A percentile compares a stretch with the other conserved stretches of the same genome.
Conservation (phyloP, 1,140 invertebrate species). For the Kradibia gibbosae region DNA sequence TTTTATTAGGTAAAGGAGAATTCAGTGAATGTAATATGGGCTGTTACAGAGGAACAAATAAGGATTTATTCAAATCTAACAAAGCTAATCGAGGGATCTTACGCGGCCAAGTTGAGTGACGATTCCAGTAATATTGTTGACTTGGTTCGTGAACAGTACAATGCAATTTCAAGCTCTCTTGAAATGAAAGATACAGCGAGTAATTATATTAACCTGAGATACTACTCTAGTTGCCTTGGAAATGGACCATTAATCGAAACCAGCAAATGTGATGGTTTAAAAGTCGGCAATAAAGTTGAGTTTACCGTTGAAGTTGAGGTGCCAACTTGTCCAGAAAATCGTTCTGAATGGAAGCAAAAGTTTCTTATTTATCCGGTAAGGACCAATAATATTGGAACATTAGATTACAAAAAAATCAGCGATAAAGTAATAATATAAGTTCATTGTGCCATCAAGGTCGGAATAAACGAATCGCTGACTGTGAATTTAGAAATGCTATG, state of each 20-base stretch:
- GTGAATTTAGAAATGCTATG: slow-evolving; percentile 92
- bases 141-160: slow-evolving; percentile 90
- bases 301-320: slow-evolving; percentile 83
- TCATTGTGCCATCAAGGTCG: slow-evolving; percentile 73
- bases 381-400: no score
- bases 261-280: slow-evolving; percentile 89
- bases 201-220: slow-evolving; percentile 84
- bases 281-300: slow-evolving; percentile 85
- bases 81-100: slow-evolving; percentile 86
- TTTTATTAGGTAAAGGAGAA: slow-evolving; percentile 83
- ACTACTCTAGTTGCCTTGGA: slow-evolving; percentile 88
- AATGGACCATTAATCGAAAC: slow-evolving; percentile 77
- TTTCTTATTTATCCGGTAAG: slow-evolving; percentile 90
- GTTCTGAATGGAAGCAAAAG: slow-evolving; percentile 83
- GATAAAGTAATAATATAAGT: no score
- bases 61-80: slow-evolving; percentile 88
- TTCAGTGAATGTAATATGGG: slow-evolving; percentile 97
- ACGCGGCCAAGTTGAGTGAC: slow-evolving; percentile 86
- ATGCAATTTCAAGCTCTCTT: slow-evolving; percentile 92
- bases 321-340: slow-evolving; percentile 82
- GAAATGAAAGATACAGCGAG: slow-evolving; percentile 95
- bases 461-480: slow-evolving; percentile 88
- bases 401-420: no score
- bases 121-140: slow-evolving; percentile 96
- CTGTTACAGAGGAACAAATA: slow-evolving; percentile 90